These are phyloP conservation scores for Mus musculus DNA, from an alignment of 2,113 vertebrate genomes.

Conservation along the genomic window GRCm39 chr16:57915501-57916000, in stretches of 20 bases:
- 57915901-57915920: neutral
- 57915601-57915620: neutral
- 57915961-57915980: neutral
- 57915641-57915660: neutral
- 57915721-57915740: neutral
- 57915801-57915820: neutral
- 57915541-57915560: neutral
- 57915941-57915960: neutral
- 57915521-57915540: neutral
- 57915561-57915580: neutral
- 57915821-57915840: neutral
- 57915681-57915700: neutral
- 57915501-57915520: constrained; percentile 13
- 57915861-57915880: neutral
- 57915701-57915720: neutral
- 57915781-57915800: neutral
- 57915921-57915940: neutral
- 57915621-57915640: neutral
- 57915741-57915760: neutral
- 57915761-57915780: neutral
- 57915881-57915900: neutral
- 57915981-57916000: neutral
- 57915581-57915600: neutral
- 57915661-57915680: neutral
- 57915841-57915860: neutral